Evolutionary conservation across 2,797 vertebrate genomes (phyloP).

Genomic region (Picus viridis): DNA sequence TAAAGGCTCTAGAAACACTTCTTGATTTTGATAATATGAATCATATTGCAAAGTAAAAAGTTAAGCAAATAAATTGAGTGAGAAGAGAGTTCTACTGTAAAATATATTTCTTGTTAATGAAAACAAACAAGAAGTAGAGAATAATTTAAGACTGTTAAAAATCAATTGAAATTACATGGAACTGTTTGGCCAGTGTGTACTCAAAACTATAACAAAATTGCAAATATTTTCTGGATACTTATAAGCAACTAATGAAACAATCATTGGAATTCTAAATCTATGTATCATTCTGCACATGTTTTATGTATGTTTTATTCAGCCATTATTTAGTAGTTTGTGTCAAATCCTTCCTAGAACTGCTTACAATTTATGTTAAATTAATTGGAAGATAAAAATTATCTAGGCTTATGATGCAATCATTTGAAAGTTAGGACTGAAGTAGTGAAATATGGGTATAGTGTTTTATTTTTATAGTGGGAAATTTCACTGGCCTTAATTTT

Average conservation of each 20-base stretch:
- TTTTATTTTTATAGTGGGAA: background rate
- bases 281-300: background rate
- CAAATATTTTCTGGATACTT: background rate
- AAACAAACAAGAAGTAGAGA: background rate
- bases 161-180: background rate
- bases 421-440: background rate
- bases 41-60: slow-evolving; percentile 9
- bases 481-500: background rate
- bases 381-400: slow-evolving; percentile 17
- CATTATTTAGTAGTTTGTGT: background rate
- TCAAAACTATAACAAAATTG: slow-evolving; percentile 22
- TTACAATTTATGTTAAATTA: slow-evolving; percentile 10
- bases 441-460: background rate
- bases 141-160: background rate
- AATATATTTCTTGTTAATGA: background rate
- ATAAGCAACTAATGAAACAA: background rate
- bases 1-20: background rate
- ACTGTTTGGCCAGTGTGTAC: background rate
- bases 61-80: background rate
- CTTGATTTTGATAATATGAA: background rate
- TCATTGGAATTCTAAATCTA: slow-evolving; percentile 5
- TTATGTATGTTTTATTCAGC: slow-evolving; percentile 12
- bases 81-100: background rate
- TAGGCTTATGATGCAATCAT: background rate
- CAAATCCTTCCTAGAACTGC: background rate